Evolutionary conservation across 2,113 vertebrate genomes (phyloP).

Genomic region (Caracal caracal): DNA sequence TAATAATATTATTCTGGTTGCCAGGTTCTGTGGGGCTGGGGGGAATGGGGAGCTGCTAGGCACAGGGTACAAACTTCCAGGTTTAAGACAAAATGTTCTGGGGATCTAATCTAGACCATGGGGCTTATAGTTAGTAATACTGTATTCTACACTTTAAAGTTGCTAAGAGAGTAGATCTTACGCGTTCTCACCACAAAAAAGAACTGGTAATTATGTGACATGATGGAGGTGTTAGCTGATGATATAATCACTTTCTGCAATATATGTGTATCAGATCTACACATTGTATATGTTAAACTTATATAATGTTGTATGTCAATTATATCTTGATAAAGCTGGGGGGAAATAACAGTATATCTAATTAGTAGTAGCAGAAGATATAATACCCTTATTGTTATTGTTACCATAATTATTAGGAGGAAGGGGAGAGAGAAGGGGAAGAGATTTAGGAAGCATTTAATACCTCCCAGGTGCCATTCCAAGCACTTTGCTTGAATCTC

Average conservation of each 20-base stretch:
- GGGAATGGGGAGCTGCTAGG: background rate
- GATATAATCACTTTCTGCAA: background rate
- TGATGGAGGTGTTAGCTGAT: background rate
- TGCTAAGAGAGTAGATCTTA: background rate
- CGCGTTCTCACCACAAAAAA: background rate
- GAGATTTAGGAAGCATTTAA: background rate
- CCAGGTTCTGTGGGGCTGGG: background rate
- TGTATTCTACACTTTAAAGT: background rate
- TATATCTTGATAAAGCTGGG: background rate
- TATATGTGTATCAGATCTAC: background rate
- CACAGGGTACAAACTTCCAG: background rate
- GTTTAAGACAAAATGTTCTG: background rate
- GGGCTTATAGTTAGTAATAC: background rate
- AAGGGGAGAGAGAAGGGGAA: background rate
- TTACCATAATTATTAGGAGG: background rate
- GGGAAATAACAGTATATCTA: background rate
- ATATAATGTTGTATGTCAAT: background rate
- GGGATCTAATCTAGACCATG: background rate
- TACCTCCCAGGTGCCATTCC: background rate
- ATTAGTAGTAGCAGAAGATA: background rate
- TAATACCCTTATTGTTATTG: background rate
- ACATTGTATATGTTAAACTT: background rate
- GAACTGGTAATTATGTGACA: background rate
- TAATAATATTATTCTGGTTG: background rate
- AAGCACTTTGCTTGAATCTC: background rate